Base-by-base conservation (phyloP, 1,140 invertebrate species). In the Eriocheir sinensis region DNA sequence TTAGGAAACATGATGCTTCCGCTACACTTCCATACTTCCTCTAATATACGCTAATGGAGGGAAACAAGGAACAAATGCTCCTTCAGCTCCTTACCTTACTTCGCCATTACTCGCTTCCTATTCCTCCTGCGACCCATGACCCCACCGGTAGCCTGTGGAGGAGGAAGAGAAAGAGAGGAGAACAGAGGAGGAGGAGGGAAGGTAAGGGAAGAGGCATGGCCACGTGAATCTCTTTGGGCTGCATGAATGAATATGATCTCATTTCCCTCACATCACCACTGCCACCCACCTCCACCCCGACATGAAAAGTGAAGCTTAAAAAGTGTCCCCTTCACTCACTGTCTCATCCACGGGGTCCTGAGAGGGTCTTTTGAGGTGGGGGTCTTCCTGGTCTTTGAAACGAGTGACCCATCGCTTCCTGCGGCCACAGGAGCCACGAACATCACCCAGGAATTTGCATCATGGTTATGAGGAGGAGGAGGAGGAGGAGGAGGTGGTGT, bases 311-410 rank as follows among this genome's bases (percentile, higher is more conserved):
- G 81, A 89, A 40, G 30, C 41, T 60, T 60, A 93, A 88, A 93
- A 93, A 93, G 92, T 93, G 92, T 93, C 92, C 72, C 88, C 83
- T 93, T 93, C 88, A 93, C 60, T 89, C 53, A 88, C 83, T 85
- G 88, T 93, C 83, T 93, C 83, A 93, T 93, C 88, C 60, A 32
- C 15, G 36, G 32, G 34, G 48, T 60, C 48, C 83, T 72, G 12
- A 72, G 30, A 93, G 83, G 72, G 83, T 86, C 32, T 83, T 85
- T 21, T 15, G n/a, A 38, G 92, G 41, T n/a, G 48, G n/a, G 6
- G 85, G 30, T 88, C 48, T 93, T 93, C 92, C 92, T 93, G 92
- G 60, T 36, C 85, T 93, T 93, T 93, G 44, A 93, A 12, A 12
- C 32, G 38, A 34, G 32, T 93, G 83, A 89, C 83, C 83, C 92